These are phyloP conservation scores for Meloidogyne hapla DNA, from an alignment of 1,140 invertebrate species.

Conservation along the genomic window DNA sequence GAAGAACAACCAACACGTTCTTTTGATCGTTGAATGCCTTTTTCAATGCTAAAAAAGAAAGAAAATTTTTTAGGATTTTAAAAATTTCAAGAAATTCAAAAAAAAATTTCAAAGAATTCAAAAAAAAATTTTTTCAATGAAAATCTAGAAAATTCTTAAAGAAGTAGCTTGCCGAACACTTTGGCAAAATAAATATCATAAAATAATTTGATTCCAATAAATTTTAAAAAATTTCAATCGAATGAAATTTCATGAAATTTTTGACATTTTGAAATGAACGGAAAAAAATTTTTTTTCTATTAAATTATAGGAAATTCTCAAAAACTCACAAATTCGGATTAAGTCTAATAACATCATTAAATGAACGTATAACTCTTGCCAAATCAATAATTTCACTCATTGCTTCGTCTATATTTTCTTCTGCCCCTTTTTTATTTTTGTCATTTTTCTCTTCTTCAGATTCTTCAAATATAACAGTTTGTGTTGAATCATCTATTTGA, in stretches of 20 bases:
- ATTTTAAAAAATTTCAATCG: too few relatives aligned
- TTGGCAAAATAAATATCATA: too few relatives aligned
- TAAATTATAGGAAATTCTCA: neutral
- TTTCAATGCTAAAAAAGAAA: neutral
- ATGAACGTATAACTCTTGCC: slow-evolving; percentile 1
- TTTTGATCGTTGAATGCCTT: neutral
- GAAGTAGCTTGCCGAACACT: too few relatives aligned
- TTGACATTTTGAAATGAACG: too few relatives aligned
- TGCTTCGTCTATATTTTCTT: slow-evolving; percentile 10
- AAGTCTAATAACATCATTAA: slow-evolving; percentile 20
- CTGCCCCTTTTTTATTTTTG: neutral
- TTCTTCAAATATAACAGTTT: slow-evolving; percentile 35
- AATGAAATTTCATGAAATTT: too few relatives aligned
- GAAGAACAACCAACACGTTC: neutral
- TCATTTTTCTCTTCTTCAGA: neutral
- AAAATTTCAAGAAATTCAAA: too few relatives aligned
- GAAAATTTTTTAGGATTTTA: neutral
- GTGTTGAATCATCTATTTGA: slow-evolving; percentile 34
- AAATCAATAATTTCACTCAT: slow-evolving; percentile 24
- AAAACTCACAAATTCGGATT: slow-evolving; percentile 19
- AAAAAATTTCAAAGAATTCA: too few relatives aligned
- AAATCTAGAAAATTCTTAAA: too few relatives aligned
- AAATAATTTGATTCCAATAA: too few relatives aligned
- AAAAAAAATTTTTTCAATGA: too few relatives aligned
- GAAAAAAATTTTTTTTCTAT: neutral